Evolutionary conservation across 2,888 invertebrate species (phyloP).

Genomic region (Microctonus brassicae): DNA sequence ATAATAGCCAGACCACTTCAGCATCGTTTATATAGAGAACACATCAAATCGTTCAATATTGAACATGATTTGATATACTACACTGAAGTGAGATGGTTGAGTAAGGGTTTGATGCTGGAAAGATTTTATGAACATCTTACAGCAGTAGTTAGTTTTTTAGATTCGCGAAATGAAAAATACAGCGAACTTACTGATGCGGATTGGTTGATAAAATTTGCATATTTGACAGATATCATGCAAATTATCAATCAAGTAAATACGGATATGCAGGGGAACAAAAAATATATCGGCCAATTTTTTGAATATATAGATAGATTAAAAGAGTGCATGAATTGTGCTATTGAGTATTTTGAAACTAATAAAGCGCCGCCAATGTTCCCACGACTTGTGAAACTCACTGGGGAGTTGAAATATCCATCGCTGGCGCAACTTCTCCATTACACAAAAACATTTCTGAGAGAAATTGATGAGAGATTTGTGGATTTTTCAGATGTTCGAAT

Average conservation of each 20-base stretch:
- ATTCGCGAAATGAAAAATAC: neutral
- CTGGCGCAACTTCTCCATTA: neutral
- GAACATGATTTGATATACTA: neutral
- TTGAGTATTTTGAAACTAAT: neutral
- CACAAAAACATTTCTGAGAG: neutral
- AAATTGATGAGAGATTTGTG: neutral
- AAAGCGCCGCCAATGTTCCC: too few relatives aligned
- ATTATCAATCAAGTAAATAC: too few relatives aligned
- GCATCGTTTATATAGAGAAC: neutral
- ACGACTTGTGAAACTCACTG: neutral
- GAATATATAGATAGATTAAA: neutral
- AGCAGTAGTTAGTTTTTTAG: too few relatives aligned
- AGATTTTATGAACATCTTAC: neutral
- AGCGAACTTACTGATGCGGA: neutral
- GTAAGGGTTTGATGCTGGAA: neutral
- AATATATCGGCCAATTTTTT: too few relatives aligned
- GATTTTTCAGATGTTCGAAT: neutral
- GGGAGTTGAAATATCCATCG: neutral
- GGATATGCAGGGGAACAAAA: too few relatives aligned
- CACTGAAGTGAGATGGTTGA: conserved; percentile 11
- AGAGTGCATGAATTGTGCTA: neutral
- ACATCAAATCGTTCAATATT: neutral
- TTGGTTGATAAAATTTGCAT: too few relatives aligned
- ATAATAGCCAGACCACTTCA: neutral
- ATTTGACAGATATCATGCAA: too few relatives aligned